Percentiles rank a stretch among this genome's conserved stretches.
Conservation (phyloP, 2,888 invertebrate genomes). For the Eumacrocentrus americanus region DNA sequence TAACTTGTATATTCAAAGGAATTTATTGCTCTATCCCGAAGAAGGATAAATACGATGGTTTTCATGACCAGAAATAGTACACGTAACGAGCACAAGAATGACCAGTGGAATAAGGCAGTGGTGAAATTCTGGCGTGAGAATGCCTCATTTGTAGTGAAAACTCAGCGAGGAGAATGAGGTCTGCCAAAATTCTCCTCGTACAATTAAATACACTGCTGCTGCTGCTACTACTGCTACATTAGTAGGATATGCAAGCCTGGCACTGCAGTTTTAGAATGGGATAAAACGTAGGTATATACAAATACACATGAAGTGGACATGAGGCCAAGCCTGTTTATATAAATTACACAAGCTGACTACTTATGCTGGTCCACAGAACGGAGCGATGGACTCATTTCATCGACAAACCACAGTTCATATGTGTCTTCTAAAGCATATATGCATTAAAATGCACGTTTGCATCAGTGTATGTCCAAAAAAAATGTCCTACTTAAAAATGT, state of each 20-base stretch:
- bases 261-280: conserved; percentile 9
- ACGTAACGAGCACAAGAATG: neutral
- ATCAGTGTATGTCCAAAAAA: no score
- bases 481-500: no score
- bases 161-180: conserved; percentile 13
- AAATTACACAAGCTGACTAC: no score
- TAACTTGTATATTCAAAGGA: no score
- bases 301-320: neutral
- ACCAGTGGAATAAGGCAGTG: conserved; percentile 11
- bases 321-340: conserved; percentile 24
- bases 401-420: no score
- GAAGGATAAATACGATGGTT: no score
- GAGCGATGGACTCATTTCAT: neutral
- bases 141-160: conserved; percentile 16
- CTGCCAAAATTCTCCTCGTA: conserved; percentile 20
- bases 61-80: no score
- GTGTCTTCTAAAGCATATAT: no score
- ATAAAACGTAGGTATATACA: neutral
- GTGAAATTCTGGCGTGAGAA: conserved; percentile 17
- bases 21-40: no score
- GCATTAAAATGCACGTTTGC: no score
- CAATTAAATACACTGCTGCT: conserved; percentile 13
- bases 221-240: conserved; percentile 14
- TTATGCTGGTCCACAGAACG: no score
- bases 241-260: conserved; percentile 1